phyloP scores from a whole-genome alignment of 2,113 vertebrate species.

The Pseudorasbora parva region DNA sequence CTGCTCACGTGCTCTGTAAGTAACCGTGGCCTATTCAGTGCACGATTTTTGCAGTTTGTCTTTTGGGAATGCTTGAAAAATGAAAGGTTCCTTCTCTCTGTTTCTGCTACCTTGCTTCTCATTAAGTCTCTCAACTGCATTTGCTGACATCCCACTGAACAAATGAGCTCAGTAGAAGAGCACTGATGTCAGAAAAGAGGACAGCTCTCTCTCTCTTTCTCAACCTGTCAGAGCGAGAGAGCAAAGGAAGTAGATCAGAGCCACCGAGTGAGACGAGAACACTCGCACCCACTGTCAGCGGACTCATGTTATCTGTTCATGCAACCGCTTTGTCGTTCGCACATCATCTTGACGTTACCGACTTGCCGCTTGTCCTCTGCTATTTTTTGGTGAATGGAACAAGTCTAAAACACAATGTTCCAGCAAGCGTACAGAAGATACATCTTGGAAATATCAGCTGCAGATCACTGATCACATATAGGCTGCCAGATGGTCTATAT shows the following conservation, averaged over 20 bases:
- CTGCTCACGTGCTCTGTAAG: neutral
- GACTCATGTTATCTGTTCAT: neutral
- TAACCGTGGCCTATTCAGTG: neutral
- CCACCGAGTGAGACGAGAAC: slow-evolving; percentile 14
- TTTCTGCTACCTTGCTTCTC: slow-evolving; percentile 5
- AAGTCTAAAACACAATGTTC: neutral
- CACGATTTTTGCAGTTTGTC: neutral
- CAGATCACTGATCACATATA: slow-evolving; percentile 7
- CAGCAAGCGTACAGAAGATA: neutral
- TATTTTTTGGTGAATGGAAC: neutral
- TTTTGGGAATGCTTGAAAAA: neutral
- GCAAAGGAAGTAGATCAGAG: slow-evolving; percentile 46
- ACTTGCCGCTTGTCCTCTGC: neutral
- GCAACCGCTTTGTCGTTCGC: slow-evolving; percentile 14
- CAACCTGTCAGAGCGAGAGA: slow-evolving; percentile 40
- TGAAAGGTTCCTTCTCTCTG: slow-evolving; percentile 3
- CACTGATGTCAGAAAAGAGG: slow-evolving; percentile 18
- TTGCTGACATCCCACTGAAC: slow-evolving; percentile 35
- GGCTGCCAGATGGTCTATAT: neutral
- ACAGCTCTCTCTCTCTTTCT: neutral
- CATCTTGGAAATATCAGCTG: neutral
- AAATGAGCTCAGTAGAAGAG: slow-evolving; percentile 45
- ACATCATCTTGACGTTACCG: neutral
- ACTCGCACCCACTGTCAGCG: slow-evolving; percentile 5
- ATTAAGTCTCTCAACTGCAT: slow-evolving; percentile 9